These are phyloP conservation scores for Teinopalpus imperialis DNA, from an alignment of 2,888 invertebrate genomes.

Conservation along the genomic window DNA sequence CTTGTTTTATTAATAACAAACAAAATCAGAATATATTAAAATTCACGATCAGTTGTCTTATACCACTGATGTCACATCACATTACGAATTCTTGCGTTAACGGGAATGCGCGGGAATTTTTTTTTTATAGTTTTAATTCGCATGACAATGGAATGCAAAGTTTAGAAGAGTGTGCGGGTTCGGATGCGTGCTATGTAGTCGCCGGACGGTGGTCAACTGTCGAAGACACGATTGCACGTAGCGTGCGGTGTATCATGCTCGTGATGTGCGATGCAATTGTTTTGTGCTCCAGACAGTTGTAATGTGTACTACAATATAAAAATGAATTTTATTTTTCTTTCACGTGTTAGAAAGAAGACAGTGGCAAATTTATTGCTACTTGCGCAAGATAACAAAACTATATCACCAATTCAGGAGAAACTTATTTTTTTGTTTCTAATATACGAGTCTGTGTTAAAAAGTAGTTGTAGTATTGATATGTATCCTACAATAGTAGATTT, in stretches of 20 bases:
- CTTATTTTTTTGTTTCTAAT: too few relatives aligned
- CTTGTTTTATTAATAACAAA: conserved; percentile 28
- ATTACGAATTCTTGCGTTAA: conserved; percentile 37
- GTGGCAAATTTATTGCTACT: not conserved
- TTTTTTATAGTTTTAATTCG: conserved; percentile 39
- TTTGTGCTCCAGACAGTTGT: conserved; percentile 20
- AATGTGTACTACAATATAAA: conserved; percentile 17
- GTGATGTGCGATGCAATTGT: conserved; percentile 14
- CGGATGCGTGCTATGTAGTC: conserved; percentile 53
- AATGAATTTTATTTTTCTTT: conserved; percentile 26
- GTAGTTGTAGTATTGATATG: too few relatives aligned
- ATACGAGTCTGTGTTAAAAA: too few relatives aligned
- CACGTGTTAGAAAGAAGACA: conserved; percentile 1
- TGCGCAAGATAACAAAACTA: too few relatives aligned
- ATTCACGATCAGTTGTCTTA: conserved; percentile 18
- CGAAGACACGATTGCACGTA: conserved; percentile 39
- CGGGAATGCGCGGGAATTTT: conserved; percentile 41
- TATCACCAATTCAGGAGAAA: not conserved
- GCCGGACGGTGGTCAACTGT: conserved; percentile 78
- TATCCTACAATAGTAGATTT: too few relatives aligned
- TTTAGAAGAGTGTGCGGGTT: conserved; percentile 33
- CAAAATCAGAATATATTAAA: conserved; percentile 17
- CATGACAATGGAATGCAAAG: conserved; percentile 37
- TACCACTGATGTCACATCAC: conserved; percentile 39
- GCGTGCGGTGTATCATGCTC: conserved; percentile 25